Conservation (phyloP, 35 echinoderm and acorn worm genomes). For the Anneissia japonica region DNA sequence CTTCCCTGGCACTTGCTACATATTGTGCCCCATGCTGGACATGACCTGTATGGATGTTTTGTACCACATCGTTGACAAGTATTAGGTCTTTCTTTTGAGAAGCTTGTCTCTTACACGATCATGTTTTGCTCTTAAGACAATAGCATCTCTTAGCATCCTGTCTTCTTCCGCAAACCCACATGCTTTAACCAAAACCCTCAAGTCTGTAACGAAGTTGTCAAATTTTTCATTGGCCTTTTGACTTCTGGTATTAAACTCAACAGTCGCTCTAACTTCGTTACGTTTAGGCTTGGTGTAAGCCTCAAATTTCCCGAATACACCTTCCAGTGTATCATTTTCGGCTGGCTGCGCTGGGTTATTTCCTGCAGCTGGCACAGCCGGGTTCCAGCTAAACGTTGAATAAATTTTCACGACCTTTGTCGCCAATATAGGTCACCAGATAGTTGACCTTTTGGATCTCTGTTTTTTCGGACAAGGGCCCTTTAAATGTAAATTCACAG, state of each 20-base stretch:
- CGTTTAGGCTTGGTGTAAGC: neutral
- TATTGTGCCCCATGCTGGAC: neutral
- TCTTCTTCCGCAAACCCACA: neutral
- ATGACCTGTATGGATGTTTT: neutral
- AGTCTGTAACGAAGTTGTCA: neutral
- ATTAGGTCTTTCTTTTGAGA: neutral
- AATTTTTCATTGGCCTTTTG: neutral
- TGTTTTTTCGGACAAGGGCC: constrained; percentile 34
- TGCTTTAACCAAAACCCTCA: neutral
- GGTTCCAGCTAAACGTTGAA: constrained; percentile 18
- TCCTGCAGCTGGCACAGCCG: neutral
- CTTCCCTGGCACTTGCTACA: neutral
- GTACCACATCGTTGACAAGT: neutral
- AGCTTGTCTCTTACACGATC: neutral
- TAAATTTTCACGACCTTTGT: constrained; percentile 40
- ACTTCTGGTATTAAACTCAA: neutral
- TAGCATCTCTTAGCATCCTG: neutral
- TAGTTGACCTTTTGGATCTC: constrained; percentile 50
- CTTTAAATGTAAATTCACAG: constrained; percentile 46
- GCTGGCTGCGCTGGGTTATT: no score
- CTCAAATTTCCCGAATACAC: neutral
- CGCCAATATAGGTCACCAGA: constrained; percentile 52
- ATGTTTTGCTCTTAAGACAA: neutral
- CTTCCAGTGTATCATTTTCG: no score
- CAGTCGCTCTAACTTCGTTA: neutral